phyloP scores from a whole-genome alignment of 2,888 invertebrate genomes.

The Agrochola macilenta region DNA sequence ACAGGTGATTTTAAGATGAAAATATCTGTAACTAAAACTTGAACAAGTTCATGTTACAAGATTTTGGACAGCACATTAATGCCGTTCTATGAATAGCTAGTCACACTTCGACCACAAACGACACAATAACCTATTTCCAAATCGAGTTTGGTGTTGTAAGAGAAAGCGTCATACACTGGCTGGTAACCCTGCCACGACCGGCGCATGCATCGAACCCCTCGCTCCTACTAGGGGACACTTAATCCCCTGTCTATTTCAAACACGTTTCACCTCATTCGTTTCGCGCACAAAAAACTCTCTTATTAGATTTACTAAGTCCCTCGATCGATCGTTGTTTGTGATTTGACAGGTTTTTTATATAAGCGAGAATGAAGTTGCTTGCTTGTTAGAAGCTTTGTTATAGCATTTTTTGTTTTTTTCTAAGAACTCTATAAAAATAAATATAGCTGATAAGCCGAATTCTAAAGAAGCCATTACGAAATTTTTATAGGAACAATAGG shows the following conservation, averaged over 20 bases:
- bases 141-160: conserved; percentile 54
- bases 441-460: conserved; percentile 36
- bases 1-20: not conserved
- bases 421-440: conserved; percentile 46
- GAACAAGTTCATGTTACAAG: not conserved
- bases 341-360: conserved; percentile 79
- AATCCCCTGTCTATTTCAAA: conserved; percentile 90
- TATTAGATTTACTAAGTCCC: conserved; percentile 87
- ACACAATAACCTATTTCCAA: conserved; percentile 63
- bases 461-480: conserved; percentile 46
- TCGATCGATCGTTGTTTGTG: conserved; percentile 84
- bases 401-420: conserved; percentile 13
- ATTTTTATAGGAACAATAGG: conserved; percentile 49
- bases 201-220: conserved; percentile 72
- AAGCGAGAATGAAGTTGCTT: conserved; percentile 66
- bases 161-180: conserved; percentile 50
- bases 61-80: not conserved
- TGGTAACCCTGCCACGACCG: conserved; percentile 59
- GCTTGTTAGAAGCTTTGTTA: conserved; percentile 58
- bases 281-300: conserved; percentile 87
- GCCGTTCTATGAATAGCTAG: conserved; percentile 20
- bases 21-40: not conserved
- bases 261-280: conserved; percentile 90
- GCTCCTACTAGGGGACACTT: conserved; percentile 82
- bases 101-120: conserved; percentile 40